Percentiles rank a stretch among this genome's conserved stretches.
phyloP scores from a whole-genome alignment of 2,113 vertebrate species.

The Lagopus muta region DNA sequence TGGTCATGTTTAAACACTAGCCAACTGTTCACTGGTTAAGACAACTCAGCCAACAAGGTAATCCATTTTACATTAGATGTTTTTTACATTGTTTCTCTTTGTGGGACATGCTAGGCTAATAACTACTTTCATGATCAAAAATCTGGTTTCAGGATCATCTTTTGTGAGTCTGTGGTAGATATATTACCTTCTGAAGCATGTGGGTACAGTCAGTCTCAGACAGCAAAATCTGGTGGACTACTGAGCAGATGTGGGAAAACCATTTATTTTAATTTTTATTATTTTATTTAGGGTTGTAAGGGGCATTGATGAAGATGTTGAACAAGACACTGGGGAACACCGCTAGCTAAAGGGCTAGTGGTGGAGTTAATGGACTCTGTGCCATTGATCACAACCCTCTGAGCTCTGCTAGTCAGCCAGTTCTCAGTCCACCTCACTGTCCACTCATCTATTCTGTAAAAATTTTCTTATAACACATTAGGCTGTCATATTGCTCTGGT shows the following conservation, averaged over 20 bases:
- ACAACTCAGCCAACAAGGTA: neutral
- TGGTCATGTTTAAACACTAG: neutral
- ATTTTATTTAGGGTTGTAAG: no score
- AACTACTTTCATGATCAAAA: neutral
- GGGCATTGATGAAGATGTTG: no score
- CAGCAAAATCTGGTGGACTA: neutral
- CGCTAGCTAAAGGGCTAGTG: no score
- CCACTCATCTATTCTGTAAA: no score
- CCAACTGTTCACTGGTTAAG: neutral
- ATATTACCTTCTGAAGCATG: neutral
- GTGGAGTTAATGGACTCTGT: no score
- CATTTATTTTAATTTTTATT: neutral
- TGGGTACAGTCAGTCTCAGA: neutral
- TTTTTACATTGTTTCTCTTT: neutral
- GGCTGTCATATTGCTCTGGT: neutral
- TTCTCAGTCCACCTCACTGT: no score
- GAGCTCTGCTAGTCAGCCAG: no score
- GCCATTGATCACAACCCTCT: no score
- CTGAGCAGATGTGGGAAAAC: neutral
- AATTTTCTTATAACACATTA: neutral
- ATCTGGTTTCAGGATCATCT: neutral
- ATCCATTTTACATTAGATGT: neutral
- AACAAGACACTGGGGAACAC: no score
- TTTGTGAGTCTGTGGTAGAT: neutral
- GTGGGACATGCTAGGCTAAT: neutral